These are phyloP conservation scores for Calliphora vomitoria DNA, from an alignment of 2,888 invertebrate species.

Conservation along the genomic window DNA sequence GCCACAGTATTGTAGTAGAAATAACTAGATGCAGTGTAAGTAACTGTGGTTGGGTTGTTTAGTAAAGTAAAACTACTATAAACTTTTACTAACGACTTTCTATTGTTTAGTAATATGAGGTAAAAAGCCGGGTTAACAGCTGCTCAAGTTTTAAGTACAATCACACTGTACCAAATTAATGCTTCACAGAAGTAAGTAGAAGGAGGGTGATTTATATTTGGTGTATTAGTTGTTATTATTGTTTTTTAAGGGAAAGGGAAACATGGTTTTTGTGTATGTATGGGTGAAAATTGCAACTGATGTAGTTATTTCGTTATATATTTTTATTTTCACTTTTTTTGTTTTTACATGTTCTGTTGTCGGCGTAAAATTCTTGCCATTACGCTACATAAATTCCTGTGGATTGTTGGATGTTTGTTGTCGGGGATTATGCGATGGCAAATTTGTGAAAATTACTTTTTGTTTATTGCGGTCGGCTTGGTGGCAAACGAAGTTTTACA, in stretches of 20 bases:
- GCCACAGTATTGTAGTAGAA: background rate
- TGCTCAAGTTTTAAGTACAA: conserved; percentile 72
- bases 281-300: conserved; percentile 51
- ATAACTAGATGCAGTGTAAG: background rate
- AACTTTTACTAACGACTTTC: conserved; percentile 72
- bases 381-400: conserved; percentile 83
- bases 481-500: conserved; percentile 32
- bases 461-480: conserved; percentile 78
- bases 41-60: conserved; percentile 29
- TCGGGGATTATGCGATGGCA: conserved; percentile 82
- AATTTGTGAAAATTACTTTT: conserved; percentile 84
- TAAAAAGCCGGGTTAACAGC: conserved; percentile 72
- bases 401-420: conserved; percentile 75
- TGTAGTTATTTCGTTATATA: conserved; percentile 41
- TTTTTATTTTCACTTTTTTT: background rate
- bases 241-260: conserved; percentile 38
- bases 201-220: conserved; percentile 63
- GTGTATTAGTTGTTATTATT: conserved; percentile 23
- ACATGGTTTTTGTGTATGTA: conserved; percentile 32
- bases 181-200: background rate
- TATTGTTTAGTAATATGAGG: conserved; percentile 72
- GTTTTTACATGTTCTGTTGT: conserved; percentile 22
- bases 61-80: conserved; percentile 56
- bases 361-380: conserved; percentile 40
- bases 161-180: conserved; percentile 40